Base-by-base conservation (phyloP, 1,140 invertebrate genomes). In the Lethocerus indicus region DNA sequence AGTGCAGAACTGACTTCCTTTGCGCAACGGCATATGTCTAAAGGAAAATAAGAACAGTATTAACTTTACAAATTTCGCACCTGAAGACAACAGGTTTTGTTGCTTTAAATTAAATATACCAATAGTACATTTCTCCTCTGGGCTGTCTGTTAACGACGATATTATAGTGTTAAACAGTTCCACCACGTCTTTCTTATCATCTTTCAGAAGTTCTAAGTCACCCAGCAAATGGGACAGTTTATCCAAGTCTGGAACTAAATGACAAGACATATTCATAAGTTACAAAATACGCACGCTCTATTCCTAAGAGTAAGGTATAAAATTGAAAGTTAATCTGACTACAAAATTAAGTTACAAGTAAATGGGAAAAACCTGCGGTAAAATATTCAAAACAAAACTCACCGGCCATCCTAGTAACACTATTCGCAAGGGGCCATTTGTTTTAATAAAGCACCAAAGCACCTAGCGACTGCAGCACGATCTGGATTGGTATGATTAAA, bases 261-360 rank as follows among this genome's bases (percentile, higher is more conserved):
- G 47, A 52, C 60, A 52, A 58, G 53, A 54, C 16, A 24, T 35
- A 44, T 48, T 40, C n/a, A n/a, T n/a, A n/a, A n/a, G n/a, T n/a
- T n/a, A n/a, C n/a, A n/a, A n/a, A n/a, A n/a, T n/a, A n/a, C n/a
- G n/a, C n/a, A n/a, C n/a, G n/a, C n/a, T n/a, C n/a, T n/a, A n/a
- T n/a, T n/a, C n/a, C n/a, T n/a, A n/a, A n/a, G n/a, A n/a, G n/a
- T n/a, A n/a, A n/a, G n/a, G n/a, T n/a, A n/a, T n/a, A n/a, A n/a
- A n/a, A n/a, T n/a, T n/a, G n/a, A n/a, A n/a, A n/a, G n/a, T n/a
- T n/a, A n/a, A n/a, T n/a, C n/a, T n/a, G n/a, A n/a, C n/a, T n/a
- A n/a, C n/a, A n/a, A n/a, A n/a, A n/a, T n/a, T n/a, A n/a, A n/a
- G n/a, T n/a, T n/a, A n/a, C n/a, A n/a, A n/a, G n/a, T n/a, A n/a